Evolutionary conservation across 2,888 invertebrate species (phyloP).

Genomic region (Melolontha melolontha): DNA sequence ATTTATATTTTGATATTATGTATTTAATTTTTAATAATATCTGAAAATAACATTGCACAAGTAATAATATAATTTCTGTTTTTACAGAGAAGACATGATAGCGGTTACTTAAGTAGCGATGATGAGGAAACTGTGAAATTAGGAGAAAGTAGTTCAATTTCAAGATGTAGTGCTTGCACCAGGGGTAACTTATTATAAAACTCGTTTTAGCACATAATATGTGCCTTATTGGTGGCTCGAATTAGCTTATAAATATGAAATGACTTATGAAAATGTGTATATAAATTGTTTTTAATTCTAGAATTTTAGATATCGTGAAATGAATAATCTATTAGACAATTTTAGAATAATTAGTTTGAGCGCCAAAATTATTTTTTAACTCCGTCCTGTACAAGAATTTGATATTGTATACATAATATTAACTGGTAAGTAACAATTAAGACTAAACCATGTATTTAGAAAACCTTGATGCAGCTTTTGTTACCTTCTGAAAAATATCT

Average conservation of each 20-base stretch:
- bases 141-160: conserved; percentile 77
- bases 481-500: no score
- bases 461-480: no score
- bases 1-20: no score
- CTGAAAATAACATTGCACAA: not conserved
- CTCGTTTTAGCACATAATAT: conserved; percentile 37
- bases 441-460: no score
- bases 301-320: conserved; percentile 10
- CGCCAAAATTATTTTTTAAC: conserved; percentile 35
- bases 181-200: conserved; percentile 52
- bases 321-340: conserved; percentile 1
- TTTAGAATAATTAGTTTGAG: conserved; percentile 15
- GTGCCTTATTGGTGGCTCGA: conserved; percentile 49
- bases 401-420: conserved; percentile 4
- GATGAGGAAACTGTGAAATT: conserved; percentile 75
- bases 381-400: conserved; percentile 26
- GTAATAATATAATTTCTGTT: conserved; percentile 26
- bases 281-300: conserved; percentile 33
- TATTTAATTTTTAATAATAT: not conserved
- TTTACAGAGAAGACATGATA: conserved; percentile 81
- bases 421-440: no score
- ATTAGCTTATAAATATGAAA: conserved; percentile 6
- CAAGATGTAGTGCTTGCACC: conserved; percentile 76
- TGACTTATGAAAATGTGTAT: conserved; percentile 24
- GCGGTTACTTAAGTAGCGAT: conserved; percentile 72